Percentiles rank a stretch among this genome's conserved stretches.
Conservation (phyloP, 2,113 vertebrate species). For the Aptenodytes forsteri region DNA sequence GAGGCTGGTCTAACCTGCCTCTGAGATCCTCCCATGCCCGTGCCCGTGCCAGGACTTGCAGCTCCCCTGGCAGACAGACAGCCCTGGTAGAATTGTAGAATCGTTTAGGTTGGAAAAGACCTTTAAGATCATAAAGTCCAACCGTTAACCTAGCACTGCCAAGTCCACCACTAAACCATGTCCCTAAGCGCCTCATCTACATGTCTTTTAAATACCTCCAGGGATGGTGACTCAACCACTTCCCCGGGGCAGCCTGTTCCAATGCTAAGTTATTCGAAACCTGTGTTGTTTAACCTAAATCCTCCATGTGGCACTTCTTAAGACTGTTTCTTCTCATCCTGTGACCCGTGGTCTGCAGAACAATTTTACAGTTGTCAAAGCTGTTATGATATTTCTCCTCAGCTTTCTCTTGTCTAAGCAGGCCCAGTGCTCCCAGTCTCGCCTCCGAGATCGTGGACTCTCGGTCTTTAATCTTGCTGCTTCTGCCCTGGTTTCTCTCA, state of each 20-base stretch:
- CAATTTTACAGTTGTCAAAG: not conserved
- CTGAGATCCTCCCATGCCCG: not conserved
- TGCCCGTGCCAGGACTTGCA: rapidly evolving
- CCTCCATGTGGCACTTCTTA: not conserved
- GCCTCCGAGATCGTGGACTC: rapidly evolving
- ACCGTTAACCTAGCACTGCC: no score
- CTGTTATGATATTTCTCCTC: not conserved
- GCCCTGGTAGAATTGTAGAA: not conserved
- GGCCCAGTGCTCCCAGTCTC: not conserved
- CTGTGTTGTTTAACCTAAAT: not conserved
- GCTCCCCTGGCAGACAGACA: not conserved
- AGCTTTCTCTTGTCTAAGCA: not conserved
- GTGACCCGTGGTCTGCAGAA: not conserved
- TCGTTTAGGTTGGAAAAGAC: no score
- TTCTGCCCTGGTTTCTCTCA: not conserved
- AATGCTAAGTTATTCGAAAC: not conserved
- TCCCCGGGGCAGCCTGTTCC: no score
- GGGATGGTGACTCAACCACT: no score
- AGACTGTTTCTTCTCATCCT: not conserved
- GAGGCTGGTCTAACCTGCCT: not conserved
- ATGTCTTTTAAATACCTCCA: no score
- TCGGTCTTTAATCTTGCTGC: not conserved
- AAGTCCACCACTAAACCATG: no score
- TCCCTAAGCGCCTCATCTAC: no score
- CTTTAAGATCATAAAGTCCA: no score